Base-by-base conservation (phyloP, 2,113 vertebrate species). In the human (Homo sapiens) region DNA sequence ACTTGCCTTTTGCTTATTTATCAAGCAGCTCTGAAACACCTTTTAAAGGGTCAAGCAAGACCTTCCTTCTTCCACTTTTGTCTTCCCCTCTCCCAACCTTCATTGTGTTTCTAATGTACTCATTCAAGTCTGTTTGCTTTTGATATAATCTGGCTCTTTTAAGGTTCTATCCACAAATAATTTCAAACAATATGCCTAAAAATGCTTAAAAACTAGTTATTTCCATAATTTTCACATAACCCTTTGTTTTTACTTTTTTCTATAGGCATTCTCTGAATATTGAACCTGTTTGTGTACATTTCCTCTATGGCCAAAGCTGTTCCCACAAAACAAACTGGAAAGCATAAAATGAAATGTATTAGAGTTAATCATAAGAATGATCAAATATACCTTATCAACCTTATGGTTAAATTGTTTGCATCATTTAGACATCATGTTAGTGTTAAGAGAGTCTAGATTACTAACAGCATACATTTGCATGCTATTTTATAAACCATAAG, bases 301-400 rank as follows among this genome's bases (percentile, higher is more conserved):
- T 87, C 32, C 5, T 95, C n/a, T 32, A 18, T 27, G 90, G 20
- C 25, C 92, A 45, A 95, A 66, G 52, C 55, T 70, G 12, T 16
- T 91, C 48, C 70, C 59, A 84, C 23, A 95, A 94, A 97, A 96
- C 86, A 93, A 89, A 88, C 72, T 94, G 32, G 64, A 20, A 94
- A 90, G 64, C 25, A 70, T 52, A 94, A 94, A 93, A 93, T 73
- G 27, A 95, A 94, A 84, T 89, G 52, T 76, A 75, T 93, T 95
- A 83, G 1, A 92, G 72, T 89, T 18, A 93, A 7, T 79, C 57
- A 45, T 79, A 97, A 95, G 17, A 70, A 93, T 64, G 27, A 50
- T 82, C 88, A 95, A 94, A 93, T 73, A 95, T 35, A 94, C 45
- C 64, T 66, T 89, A 89, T n/a, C 76, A 68, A 59, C 18, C 48